Percentiles rank a stretch among this genome's conserved stretches.
Conservation (phyloP, 2,113 vertebrate genomes). For the Rostratula benghalensis region DNA sequence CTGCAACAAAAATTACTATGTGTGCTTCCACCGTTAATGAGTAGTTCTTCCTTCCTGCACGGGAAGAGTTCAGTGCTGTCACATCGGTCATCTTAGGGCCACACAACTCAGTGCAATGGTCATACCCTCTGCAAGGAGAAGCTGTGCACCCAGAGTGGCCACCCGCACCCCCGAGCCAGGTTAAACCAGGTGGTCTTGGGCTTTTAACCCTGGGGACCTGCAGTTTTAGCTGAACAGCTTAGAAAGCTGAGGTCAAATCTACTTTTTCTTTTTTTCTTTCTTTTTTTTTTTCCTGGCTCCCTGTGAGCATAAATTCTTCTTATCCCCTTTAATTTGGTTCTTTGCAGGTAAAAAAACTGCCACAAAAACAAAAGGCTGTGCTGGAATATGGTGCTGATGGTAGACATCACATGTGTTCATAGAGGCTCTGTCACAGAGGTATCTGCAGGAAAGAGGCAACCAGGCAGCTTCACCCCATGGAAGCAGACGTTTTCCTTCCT, state of each 20-base stretch:
- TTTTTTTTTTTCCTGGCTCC: background rate
- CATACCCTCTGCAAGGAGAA: background rate
- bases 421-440: background rate
- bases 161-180: background rate
- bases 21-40: background rate
- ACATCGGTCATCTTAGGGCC: background rate
- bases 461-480: background rate
- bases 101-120: background rate
- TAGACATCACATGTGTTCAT: accelerated
- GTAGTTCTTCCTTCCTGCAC: background rate
- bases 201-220: background rate
- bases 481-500: background rate
- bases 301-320: background rate
- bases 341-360: background rate
- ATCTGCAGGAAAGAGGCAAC: background rate
- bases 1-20: background rate
- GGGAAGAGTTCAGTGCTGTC: background rate
- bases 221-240: background rate
- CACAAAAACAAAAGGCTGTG: background rate
- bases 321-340: background rate
- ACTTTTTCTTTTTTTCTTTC: too few species aligned
- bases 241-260: background rate
- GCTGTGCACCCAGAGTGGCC: background rate
- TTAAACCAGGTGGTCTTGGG: background rate
- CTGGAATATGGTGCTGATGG: background rate